Evolutionary conservation across 2,113 vertebrate genomes (phyloP).

Genomic region (Cinclus mexicanus): DNA sequence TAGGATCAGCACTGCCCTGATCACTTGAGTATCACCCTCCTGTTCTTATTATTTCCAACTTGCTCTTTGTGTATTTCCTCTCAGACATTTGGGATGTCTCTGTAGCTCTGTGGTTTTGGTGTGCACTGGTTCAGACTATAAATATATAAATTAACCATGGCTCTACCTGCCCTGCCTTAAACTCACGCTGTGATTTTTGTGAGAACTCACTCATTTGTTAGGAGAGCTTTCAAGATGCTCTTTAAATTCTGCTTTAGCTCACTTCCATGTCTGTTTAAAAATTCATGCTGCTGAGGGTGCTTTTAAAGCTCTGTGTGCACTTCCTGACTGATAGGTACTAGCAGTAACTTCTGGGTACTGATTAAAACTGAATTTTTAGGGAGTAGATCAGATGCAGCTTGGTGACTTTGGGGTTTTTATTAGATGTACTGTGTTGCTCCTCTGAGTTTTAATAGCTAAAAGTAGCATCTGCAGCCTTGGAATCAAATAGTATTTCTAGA

Average conservation of each 20-base stretch:
- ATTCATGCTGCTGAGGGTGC: neutral
- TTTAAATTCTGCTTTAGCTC: neutral
- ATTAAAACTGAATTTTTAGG: neutral
- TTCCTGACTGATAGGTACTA: neutral
- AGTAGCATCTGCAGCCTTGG: neutral
- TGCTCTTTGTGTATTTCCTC: neutral
- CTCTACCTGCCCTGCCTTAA: neutral
- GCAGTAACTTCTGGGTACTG: neutral
- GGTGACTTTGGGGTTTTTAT: neutral
- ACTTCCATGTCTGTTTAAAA: neutral
- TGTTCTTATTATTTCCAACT: rapidly evolving
- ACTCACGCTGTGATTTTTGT: neutral
- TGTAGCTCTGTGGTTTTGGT: neutral
- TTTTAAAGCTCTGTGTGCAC: neutral
- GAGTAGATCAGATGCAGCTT: neutral
- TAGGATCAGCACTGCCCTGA: neutral
- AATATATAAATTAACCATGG: neutral
- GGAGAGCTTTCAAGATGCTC: neutral
- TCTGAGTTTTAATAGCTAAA: neutral
- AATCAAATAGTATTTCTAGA: neutral
- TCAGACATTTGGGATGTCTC: neutral
- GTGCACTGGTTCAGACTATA: neutral
- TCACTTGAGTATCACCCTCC: neutral
- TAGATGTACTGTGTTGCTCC: neutral
- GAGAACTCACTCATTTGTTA: neutral